Percentiles rank a stretch among this genome's conserved stretches.
These are phyloP conservation scores for Sinotaia quadrata DNA, from an alignment of 2,888 invertebrate species.

Conservation along the genomic window DNA sequence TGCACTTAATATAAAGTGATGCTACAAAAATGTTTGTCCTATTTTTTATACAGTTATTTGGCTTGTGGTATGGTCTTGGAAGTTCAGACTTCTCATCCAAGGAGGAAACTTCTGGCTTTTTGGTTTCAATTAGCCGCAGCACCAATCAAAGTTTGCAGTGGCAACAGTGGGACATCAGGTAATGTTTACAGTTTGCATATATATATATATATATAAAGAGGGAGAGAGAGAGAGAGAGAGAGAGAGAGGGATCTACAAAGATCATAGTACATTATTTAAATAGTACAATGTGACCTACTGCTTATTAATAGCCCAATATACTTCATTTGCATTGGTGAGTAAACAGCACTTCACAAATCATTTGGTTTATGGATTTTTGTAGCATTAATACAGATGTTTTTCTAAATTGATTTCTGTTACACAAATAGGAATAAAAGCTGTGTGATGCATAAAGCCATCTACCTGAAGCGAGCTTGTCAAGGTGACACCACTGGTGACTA, in stretches of 20 bases:
- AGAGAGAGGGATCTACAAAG: too few species aligned
- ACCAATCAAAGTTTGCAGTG: constrained; percentile 11
- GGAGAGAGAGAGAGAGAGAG: neutral
- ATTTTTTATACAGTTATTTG: constrained; percentile 34
- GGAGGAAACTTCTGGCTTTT: constrained; percentile 25
- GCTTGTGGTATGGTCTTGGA: constrained; percentile 39
- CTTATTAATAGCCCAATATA: too few species aligned
- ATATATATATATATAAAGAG: neutral
- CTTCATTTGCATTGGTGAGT: too few species aligned
- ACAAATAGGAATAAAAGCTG: constrained; percentile 20
- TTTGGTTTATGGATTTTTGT: too few species aligned
- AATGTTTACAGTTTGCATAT: neutral
- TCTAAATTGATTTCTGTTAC: too few species aligned
- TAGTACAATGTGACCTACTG: too few species aligned
- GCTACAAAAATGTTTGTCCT: neutral
- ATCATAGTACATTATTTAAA: too few species aligned
- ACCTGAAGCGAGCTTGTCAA: constrained; percentile 19
- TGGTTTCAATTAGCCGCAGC: constrained; percentile 27
- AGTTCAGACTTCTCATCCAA: constrained; percentile 28
- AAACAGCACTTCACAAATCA: too few species aligned
- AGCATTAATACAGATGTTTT: too few species aligned
- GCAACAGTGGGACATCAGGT: constrained; percentile 18
- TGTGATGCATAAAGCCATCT: constrained; percentile 4
- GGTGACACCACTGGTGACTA: constrained; percentile 15
- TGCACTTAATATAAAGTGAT: neutral